A percentile compares a stretch with the other conserved stretches of the same genome.
phyloP scores from a whole-genome alignment of 2,113 vertebrate species.

The Mystacornis crossleyi region DNA sequence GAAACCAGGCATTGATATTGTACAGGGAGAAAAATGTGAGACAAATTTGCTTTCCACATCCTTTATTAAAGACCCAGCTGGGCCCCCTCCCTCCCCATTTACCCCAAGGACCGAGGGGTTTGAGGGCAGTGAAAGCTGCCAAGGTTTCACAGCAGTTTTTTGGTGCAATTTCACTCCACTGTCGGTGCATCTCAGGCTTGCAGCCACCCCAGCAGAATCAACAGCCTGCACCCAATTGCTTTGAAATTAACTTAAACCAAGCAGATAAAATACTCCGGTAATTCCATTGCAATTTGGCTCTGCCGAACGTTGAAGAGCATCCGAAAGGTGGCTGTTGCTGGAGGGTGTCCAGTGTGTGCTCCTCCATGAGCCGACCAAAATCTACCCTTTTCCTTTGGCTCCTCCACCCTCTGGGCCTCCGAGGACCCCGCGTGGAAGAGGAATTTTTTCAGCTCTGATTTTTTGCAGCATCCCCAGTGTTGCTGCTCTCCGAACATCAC shows the following conservation, averaged over 20 bases:
- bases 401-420: background rate
- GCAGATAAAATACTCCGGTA: background rate
- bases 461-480: background rate
- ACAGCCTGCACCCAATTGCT: background rate
- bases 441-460: background rate
- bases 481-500: background rate
- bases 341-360: fast-evolving
- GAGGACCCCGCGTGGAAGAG: fast-evolving
- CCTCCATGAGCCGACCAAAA: background rate
- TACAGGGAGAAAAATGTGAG: background rate
- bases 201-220: background rate
- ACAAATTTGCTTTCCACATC: background rate
- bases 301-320: background rate
- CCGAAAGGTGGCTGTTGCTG: fast-evolving
- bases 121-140: fast-evolving
- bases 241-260: constrained; percentile 1
- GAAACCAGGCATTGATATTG: too few relatives aligned
- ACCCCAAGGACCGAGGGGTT: too few relatives aligned
- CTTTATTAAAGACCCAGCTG: fast-evolving
- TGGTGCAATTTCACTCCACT: fast-evolving
- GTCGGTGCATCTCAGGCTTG: fast-evolving
- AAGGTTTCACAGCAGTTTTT: background rate
- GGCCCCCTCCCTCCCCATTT: background rate
- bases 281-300: background rate
- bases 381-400: background rate